These are phyloP conservation scores for Siphlonurus alternatus DNA, from an alignment of 2,888 invertebrate species.

Conservation along the genomic window DNA sequence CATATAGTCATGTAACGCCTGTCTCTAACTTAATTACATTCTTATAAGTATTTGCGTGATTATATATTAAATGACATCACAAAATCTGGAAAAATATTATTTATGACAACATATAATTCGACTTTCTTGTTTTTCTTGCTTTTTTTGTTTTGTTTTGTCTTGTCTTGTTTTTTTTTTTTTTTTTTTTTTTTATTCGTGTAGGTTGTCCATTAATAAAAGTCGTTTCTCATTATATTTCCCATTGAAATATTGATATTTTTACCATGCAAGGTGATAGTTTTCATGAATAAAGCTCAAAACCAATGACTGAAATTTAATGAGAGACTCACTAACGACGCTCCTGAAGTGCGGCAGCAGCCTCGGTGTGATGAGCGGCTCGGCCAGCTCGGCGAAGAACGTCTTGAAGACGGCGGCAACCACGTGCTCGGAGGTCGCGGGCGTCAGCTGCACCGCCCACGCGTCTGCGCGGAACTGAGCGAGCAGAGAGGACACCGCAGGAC, in stretches of 20 bases:
- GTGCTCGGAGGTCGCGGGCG: conserved; percentile 60
- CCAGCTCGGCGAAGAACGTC: conserved; percentile 71
- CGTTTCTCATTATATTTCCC: conserved; percentile 5
- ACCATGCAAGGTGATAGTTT: no score
- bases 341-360: conserved; percentile 49
- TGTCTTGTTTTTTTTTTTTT: background rate
- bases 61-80: no score
- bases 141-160: no score
- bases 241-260: no score
- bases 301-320: no score
- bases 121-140: no score
- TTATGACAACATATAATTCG: no score
- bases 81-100: no score
- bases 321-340: conserved; percentile 46
- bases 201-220: background rate
- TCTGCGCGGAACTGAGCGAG: conserved; percentile 60
- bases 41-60: no score
- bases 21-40: no score
- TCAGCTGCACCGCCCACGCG: conserved; percentile 70
- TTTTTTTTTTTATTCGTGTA: background rate
- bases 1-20: no score
- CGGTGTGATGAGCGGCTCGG: conserved; percentile 62
- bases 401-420: conserved; percentile 80
- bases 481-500: conserved; percentile 52
- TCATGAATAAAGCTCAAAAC: no score